Conservation (phyloP, 2,797 vertebrate genomes). For the Threskiornis aethiopicus region DNA sequence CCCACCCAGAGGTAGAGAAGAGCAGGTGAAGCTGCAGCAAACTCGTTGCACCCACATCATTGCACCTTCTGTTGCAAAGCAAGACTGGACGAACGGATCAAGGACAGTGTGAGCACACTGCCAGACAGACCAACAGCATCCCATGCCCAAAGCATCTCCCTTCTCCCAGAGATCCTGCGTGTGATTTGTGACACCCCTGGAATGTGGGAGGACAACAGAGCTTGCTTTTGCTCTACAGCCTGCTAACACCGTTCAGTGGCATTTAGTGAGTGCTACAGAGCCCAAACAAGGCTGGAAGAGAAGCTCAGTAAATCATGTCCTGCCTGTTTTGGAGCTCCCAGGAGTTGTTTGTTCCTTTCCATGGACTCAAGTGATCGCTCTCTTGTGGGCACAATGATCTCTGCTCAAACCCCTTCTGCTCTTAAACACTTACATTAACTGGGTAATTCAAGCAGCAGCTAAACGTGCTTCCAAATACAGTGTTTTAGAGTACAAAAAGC, state of each 20-base stretch:
- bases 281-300: neutral
- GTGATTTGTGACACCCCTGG: neutral
- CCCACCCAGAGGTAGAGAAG: neutral
- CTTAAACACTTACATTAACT: neutral
- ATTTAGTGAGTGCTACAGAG: neutral
- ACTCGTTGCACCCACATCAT: neutral
- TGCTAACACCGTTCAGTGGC: neutral
- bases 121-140: neutral
- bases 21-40: neutral
- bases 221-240: neutral
- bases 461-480: neutral
- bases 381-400: neutral
- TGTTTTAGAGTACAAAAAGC: neutral
- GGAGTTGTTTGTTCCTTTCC: neutral
- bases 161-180: neutral
- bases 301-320: neutral
- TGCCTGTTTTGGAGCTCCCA: neutral
- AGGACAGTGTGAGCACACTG: fast-evolving
- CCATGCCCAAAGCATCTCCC: neutral
- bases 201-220: neutral
- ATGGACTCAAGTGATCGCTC: fast-evolving
- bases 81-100: neutral
- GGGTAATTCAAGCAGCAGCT: neutral
- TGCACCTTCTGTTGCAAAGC: neutral
- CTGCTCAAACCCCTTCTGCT: neutral